These are phyloP conservation scores for Strix occidentalis DNA, from an alignment of 2,797 vertebrate genomes.

Conservation along the genomic window DNA sequence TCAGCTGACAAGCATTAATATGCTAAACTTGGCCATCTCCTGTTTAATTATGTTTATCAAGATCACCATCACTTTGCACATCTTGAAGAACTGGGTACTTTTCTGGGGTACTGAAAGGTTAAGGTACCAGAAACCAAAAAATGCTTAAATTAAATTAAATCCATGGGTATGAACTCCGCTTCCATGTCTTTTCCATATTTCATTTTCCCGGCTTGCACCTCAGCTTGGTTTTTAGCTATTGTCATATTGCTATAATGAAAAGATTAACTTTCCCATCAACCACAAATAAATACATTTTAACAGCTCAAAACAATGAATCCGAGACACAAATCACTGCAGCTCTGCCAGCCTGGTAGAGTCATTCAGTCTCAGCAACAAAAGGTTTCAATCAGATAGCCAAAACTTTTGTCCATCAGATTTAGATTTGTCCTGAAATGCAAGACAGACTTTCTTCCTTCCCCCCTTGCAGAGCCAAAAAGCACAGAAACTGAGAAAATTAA, in stretches of 20 bases:
- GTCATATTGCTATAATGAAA: background rate
- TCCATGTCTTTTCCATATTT: background rate
- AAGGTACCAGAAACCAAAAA: background rate
- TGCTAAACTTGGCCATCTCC: background rate
- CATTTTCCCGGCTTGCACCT: background rate
- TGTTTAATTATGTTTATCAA: background rate
- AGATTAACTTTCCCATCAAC: background rate
- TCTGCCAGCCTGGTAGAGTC: background rate
- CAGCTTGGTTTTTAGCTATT: background rate
- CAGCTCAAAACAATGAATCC: background rate
- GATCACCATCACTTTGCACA: background rate
- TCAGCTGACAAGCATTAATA: background rate
- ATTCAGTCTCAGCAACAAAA: conserved; percentile 30
- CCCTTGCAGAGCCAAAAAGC: conserved; percentile 16
- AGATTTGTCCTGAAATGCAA: conserved; percentile 60
- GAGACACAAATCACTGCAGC: background rate
- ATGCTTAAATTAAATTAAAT: background rate
- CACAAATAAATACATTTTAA: background rate
- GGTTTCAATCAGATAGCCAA: conserved; percentile 44
- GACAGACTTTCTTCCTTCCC: conserved; percentile 40
- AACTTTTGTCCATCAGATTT: conserved; percentile 52
- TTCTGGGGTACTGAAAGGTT: background rate
- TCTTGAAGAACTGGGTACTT: background rate
- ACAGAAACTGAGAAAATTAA: conserved; percentile 56
- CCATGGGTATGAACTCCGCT: background rate